Conservation (phyloP, 2,888 invertebrate species). For the Netelia melanura region DNA sequence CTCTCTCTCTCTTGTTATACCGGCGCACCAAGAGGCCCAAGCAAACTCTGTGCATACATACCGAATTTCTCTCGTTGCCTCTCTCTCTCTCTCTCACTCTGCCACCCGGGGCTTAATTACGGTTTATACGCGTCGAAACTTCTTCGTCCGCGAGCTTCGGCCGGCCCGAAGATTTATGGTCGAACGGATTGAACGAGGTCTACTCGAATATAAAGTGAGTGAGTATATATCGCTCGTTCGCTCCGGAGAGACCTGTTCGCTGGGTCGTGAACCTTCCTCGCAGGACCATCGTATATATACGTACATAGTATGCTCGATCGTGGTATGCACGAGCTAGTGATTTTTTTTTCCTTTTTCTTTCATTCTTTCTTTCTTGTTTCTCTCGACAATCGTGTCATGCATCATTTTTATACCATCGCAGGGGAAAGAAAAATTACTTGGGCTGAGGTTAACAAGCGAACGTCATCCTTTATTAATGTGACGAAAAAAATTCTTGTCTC, state of each 20-base stretch:
- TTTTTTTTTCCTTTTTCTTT: slow-evolving; percentile 21
- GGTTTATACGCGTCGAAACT: slow-evolving; percentile 74
- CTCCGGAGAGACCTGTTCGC: slow-evolving; percentile 55
- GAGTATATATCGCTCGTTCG: slow-evolving; percentile 25
- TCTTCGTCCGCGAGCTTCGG: slow-evolving; percentile 61
- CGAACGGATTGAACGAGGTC: slow-evolving; percentile 65
- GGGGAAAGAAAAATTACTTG: slow-evolving; percentile 8
- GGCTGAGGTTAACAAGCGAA: slow-evolving; percentile 3
- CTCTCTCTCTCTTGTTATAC: neutral
- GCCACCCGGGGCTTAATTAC: slow-evolving; percentile 68
- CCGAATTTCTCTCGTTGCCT: neutral
- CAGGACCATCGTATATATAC: slow-evolving; percentile 6
- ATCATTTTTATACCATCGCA: slow-evolving; percentile 27
- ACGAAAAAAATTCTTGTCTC: no score
- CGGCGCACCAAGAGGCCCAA: neutral
- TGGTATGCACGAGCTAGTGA: slow-evolving; percentile 36
- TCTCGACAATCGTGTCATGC: slow-evolving; percentile 17
- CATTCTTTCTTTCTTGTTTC: neutral
- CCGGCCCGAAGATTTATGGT: slow-evolving; percentile 64
- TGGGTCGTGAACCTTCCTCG: slow-evolving; percentile 51
- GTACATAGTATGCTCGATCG: neutral
- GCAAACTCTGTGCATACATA: slow-evolving; percentile 10
- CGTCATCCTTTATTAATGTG: slow-evolving; percentile 6
- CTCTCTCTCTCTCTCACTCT: slow-evolving; percentile 9
- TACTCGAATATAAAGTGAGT: slow-evolving; percentile 41